Conservation (phyloP, 2,888 invertebrate species). For the Siphlonurus alternatus region DNA sequence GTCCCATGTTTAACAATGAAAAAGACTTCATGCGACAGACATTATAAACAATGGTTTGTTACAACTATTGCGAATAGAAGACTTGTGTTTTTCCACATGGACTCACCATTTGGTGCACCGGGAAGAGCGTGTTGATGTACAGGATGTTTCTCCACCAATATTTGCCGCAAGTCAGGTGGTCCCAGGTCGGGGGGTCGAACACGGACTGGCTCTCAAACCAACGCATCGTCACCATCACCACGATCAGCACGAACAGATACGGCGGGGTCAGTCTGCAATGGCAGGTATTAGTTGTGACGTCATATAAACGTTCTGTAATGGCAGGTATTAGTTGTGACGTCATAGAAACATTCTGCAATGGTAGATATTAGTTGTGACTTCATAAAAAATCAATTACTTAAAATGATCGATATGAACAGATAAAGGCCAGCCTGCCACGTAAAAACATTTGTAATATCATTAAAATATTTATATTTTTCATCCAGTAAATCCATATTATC, state of each 20-base stretch:
- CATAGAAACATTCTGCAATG: neutral
- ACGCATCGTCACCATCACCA: slow-evolving; percentile 8
- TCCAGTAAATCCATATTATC: no score
- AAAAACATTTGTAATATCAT: no score
- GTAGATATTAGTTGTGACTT: neutral
- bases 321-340: neutral
- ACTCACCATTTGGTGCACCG: slow-evolving; percentile 57
- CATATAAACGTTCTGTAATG: neutral
- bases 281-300: no score
- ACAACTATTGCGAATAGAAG: no score
- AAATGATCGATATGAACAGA: no score
- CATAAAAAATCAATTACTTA: no score
- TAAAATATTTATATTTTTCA: no score
- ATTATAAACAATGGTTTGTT: no score
- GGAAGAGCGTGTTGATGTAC: slow-evolving; percentile 65
- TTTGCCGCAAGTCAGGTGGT: slow-evolving; percentile 52
- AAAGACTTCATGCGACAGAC: no score
- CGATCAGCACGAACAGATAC: slow-evolving; percentile 10
- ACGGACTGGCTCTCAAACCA: slow-evolving; percentile 24
- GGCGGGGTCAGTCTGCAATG: slow-evolving; percentile 12
- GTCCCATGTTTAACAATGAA: no score
- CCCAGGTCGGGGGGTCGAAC: slow-evolving; percentile 51
- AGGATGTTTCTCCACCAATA: slow-evolving; percentile 76
- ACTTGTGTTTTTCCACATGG: no score
- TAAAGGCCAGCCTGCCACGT: no score